Conservation (phyloP, 2,888 invertebrate genomes). For the Atrina japonica region DNA sequence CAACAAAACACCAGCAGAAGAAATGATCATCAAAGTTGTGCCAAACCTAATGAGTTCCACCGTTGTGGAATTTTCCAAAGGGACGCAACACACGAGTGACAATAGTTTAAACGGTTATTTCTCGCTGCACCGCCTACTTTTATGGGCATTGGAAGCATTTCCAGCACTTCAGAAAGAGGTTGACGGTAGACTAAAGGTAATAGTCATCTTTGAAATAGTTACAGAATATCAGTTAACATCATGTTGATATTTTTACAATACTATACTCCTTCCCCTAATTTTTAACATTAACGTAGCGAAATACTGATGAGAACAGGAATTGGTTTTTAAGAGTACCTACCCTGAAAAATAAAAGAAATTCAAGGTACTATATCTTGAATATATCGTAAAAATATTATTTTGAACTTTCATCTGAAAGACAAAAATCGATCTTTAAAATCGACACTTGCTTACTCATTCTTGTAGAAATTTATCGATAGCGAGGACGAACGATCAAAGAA, state of each 20-base stretch:
- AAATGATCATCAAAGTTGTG: conserved; percentile 68
- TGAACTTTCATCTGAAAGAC: too few relatives aligned
- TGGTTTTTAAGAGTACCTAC: too few relatives aligned
- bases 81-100: conserved; percentile 74
- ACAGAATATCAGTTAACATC: too few relatives aligned
- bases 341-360: too few relatives aligned
- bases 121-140: conserved; percentile 67
- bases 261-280: neutral
- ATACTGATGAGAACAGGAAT: too few relatives aligned
- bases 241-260: too few relatives aligned
- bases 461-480: conserved; percentile 65
- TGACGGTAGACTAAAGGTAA: conserved; percentile 63
- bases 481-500: conserved; percentile 66
- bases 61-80: conserved; percentile 74
- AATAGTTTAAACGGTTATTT: conserved; percentile 74
- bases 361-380: too few relatives aligned
- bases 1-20: conserved; percentile 63
- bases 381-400: too few relatives aligned
- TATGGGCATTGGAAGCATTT: conserved; percentile 73
- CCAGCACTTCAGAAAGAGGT: conserved; percentile 62
- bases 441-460: too few relatives aligned
- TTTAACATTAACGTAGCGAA: too few relatives aligned
- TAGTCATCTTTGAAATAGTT: neutral
- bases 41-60: conserved; percentile 75
- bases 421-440: too few relatives aligned